Evolutionary conservation across 2,797 vertebrate species (phyloP), one percentile per base, ranked within the genome.

Genomic region (Brachyrhaphis roseni): DNA sequence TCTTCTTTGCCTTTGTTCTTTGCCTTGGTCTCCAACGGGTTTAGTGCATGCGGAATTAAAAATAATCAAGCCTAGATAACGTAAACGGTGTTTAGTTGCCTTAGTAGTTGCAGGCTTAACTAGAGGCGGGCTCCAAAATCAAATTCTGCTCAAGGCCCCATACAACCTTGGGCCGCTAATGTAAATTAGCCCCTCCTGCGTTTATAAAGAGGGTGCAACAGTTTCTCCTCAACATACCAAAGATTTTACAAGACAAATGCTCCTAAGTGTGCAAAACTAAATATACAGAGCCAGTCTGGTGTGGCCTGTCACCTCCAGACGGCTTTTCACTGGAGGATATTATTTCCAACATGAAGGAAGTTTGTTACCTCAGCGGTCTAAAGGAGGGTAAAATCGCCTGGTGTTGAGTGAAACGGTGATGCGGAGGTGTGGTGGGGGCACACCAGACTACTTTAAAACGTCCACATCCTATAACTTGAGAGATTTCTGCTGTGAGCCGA

Each of bases 401-500:
- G 72, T 77, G 90, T 75, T 84, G 90, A 90, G 75, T 85, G 86
- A 88, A 81, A 55, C 5, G 1, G 15, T 15, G 75, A 79, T 18
- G 7, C 28, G n/a, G 8, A 49, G 64, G 18, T 15, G 62, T 64
- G 28, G 34, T 5, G 39, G 39, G 64, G 66, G 20, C 2, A 23
- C 18, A n/a, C 77, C 74, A 43, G 76, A 73, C 64, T 79, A 72
- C 78, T 82, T 57, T 10, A 41, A 84, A 89, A 81, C n/a, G 66
- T 76, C 81, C 82, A 68, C 83, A 74, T 18, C 15, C 51, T 55
- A 23, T 49, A 79, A 75, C 80, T 84, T 77, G 36, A 64, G 71
- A 79, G 70, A 77, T 85, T 85, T 75, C 13, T 85, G 39, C 81
- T 72, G 57, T 49, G 49, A 77, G 1, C 36, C 78, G 23, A 84